Evolutionary conservation across 2,888 invertebrate genomes (phyloP).

Genomic region (Sinohyriopsis cumingii): DNA sequence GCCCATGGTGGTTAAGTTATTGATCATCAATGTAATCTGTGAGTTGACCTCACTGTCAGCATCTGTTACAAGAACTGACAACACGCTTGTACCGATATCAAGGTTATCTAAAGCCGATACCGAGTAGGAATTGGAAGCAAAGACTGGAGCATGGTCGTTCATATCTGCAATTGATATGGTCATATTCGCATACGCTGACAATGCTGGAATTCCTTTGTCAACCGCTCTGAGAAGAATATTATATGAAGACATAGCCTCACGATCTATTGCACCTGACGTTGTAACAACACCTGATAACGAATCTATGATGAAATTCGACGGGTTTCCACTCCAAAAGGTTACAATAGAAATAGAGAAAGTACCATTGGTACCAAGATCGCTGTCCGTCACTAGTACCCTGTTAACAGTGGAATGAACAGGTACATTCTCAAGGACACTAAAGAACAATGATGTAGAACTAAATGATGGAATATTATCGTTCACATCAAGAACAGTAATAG

Average conservation of each 20-base stretch:
- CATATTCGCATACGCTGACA: conserved; percentile 43
- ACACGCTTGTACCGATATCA: conserved; percentile 39
- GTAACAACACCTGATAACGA: conserved; percentile 38
- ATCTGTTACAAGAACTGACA: conserved; percentile 48
- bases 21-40: conserved; percentile 48
- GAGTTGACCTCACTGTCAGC: conserved; percentile 50
- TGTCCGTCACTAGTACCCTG: conserved; percentile 47
- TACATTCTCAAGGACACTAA: conserved; percentile 53
- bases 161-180: conserved; percentile 52
- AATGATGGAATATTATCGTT: conserved; percentile 60
- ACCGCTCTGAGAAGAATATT: conserved; percentile 40
- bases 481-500: conserved; percentile 51
- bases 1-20: conserved; percentile 37
- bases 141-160: conserved; percentile 62
- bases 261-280: conserved; percentile 39
- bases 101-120: conserved; percentile 49
- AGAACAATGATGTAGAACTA: conserved; percentile 35
- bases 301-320: conserved; percentile 40
- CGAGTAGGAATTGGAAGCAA: conserved; percentile 35
- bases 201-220: conserved; percentile 49
- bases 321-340: conserved; percentile 34
- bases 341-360: conserved; percentile 37
- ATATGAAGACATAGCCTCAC: conserved; percentile 45
- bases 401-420: conserved; percentile 40
- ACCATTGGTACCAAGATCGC: conserved; percentile 50